Percentiles rank a stretch among this genome's conserved stretches.
phyloP scores from a whole-genome alignment of 2,888 invertebrate genomes.

The Sinohyriopsis cumingii region DNA sequence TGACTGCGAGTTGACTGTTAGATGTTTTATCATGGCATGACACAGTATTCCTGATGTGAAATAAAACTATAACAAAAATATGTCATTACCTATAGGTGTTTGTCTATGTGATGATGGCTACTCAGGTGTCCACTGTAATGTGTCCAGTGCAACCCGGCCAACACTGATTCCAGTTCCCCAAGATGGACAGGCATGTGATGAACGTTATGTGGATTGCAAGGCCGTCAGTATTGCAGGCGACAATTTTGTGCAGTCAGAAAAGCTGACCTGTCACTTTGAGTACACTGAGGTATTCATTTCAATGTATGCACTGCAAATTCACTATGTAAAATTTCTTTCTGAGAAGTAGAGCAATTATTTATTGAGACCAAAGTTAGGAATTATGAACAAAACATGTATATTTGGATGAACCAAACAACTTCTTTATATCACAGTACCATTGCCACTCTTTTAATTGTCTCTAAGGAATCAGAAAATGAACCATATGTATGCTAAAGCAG shows the following conservation, averaged over 20 bases:
- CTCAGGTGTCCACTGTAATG: constrained; percentile 45
- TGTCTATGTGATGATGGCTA: constrained; percentile 52
- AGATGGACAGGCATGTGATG: constrained; percentile 37
- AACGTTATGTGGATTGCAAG: constrained; percentile 37
- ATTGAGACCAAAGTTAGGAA: too few relatives aligned
- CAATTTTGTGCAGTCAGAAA: constrained; percentile 46
- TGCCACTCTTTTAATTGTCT: too few relatives aligned
- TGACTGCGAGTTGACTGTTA: too few relatives aligned
- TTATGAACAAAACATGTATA: too few relatives aligned
- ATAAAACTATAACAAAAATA: not conserved
- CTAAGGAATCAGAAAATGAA: too few relatives aligned
- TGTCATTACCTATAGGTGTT: constrained; percentile 33
- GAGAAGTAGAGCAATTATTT: too few relatives aligned
- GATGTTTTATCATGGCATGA: too few relatives aligned
- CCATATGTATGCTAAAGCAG: too few relatives aligned
- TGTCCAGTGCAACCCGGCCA: constrained; percentile 41
- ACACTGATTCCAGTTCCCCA: constrained; percentile 28
- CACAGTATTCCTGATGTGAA: not conserved
- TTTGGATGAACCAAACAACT: too few relatives aligned
- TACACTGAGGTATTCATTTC: constrained; percentile 37
- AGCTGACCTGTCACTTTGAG: constrained; percentile 44
- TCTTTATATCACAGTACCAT: too few relatives aligned
- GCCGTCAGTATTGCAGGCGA: constrained; percentile 43
- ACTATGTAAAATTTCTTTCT: not conserved
- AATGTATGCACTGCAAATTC: not conserved